Conservation (phyloP, 1,140 invertebrate species). For the Drosophila dunni region DNA sequence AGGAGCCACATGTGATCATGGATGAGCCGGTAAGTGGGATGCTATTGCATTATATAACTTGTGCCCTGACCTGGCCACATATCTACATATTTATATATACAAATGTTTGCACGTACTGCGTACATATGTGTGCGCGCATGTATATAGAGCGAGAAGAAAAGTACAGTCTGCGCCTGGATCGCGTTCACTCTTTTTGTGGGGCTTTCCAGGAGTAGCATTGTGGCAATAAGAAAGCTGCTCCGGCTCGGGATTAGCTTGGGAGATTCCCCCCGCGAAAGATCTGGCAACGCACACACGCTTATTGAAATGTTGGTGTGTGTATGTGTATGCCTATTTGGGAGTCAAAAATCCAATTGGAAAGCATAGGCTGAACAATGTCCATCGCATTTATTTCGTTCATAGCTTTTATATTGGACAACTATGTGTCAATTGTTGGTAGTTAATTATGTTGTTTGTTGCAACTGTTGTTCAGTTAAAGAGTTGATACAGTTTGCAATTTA, state of each 20-base stretch:
- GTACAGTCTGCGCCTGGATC: slow-evolving; percentile 72
- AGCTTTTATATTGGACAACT: neutral
- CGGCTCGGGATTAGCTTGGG: neutral
- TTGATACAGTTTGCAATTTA: slow-evolving; percentile 25
- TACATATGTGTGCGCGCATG: slow-evolving; percentile 32
- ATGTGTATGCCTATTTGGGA: slow-evolving; percentile 1
- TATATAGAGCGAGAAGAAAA: slow-evolving; percentile 50
- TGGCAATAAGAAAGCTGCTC: neutral
- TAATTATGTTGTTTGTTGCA: neutral
- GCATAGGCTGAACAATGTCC: neutral
- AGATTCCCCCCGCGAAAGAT: slow-evolving; percentile 1
- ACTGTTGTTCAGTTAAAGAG: neutral
- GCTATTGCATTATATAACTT: slow-evolving; percentile 63
- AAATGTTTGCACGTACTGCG: slow-evolving; percentile 12
- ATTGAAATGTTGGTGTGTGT: slow-evolving; percentile 1
- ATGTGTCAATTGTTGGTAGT: neutral
- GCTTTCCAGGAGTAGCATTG: neutral
- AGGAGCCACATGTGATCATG: slow-evolving; percentile 63
- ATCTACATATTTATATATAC: slow-evolving; percentile 22
- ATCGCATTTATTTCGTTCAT: neutral
- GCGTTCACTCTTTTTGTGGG: neutral
- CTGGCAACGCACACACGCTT: neutral
- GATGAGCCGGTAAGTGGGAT: slow-evolving; percentile 77
- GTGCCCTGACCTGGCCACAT: slow-evolving; percentile 19
- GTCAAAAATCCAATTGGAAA: slow-evolving; percentile 25